Conservation (phyloP, 2,797 vertebrate genomes). For the Eidolon dupreanum region DNA sequence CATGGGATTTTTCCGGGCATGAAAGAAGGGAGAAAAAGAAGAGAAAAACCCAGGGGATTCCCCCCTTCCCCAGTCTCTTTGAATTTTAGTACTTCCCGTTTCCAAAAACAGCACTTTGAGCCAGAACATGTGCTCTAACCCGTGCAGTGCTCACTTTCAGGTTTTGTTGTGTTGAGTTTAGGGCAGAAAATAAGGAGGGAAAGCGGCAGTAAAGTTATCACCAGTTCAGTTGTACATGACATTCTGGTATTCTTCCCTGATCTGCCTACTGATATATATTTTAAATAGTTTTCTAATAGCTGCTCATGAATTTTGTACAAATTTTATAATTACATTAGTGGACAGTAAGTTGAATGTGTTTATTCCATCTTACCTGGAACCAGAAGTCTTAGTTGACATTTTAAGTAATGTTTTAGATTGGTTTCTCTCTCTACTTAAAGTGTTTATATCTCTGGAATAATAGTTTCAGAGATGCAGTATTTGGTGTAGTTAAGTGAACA, state of each 20-base stretch:
- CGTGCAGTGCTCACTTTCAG: constrained; percentile 40
- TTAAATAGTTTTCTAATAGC: constrained; percentile 20
- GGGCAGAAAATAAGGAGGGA: not conserved
- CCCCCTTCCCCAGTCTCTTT: not conserved
- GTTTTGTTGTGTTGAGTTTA: constrained; percentile 51
- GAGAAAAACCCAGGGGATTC: constrained; percentile 61
- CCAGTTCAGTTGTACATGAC: not conserved
- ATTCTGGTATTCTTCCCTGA: constrained; percentile 12
- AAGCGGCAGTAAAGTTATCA: not conserved
- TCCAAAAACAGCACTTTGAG: constrained; percentile 40
- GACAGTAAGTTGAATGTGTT: not conserved
- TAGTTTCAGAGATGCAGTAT: constrained; percentile 31
- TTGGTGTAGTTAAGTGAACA: constrained; percentile 16
- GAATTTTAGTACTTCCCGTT: constrained; percentile 48
- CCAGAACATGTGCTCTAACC: constrained; percentile 44
- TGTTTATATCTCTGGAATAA: constrained; percentile 51
- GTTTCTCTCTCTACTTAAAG: not conserved
- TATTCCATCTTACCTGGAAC: constrained; percentile 37
- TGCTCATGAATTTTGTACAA: not conserved
- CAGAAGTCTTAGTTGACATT: constrained; percentile 38
- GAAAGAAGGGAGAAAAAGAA: not conserved
- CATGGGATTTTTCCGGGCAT: constrained; percentile 60
- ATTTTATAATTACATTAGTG: constrained; percentile 36
- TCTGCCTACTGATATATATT: not conserved
- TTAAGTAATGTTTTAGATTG: constrained; percentile 47